Conservation (phyloP, 2,888 invertebrate species). For the Cylindroiulus punctatus region DNA sequence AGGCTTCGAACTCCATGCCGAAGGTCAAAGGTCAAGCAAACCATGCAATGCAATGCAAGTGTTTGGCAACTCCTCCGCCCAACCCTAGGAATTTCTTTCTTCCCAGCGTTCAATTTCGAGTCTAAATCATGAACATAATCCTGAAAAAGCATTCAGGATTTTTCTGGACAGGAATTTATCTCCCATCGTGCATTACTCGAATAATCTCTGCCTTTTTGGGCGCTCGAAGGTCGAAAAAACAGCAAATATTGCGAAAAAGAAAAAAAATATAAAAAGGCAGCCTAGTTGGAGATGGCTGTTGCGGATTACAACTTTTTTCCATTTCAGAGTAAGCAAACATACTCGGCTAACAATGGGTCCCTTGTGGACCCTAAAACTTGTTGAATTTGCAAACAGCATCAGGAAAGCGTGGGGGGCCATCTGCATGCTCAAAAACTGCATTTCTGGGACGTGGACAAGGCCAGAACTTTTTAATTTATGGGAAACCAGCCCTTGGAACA, state of each 20-base stretch:
- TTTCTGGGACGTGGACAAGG: neutral
- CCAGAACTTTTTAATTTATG: neutral
- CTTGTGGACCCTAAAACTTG: constrained; percentile 17
- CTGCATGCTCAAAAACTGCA: neutral
- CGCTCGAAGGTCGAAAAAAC: neutral
- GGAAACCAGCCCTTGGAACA: neutral
- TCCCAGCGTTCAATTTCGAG: neutral
- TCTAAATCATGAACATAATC: neutral
- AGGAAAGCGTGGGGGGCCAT: neutral
- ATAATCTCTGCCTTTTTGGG: neutral
- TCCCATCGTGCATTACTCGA: neutral
- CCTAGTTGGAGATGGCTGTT: neutral
- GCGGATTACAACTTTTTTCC: neutral
- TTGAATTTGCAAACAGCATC: constrained; percentile 1
- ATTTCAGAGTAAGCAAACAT: neutral
- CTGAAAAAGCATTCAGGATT: neutral
- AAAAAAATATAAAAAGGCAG: neutral
- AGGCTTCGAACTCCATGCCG: no score
- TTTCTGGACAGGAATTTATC: neutral
- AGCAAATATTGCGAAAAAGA: neutral
- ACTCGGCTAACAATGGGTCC: neutral
- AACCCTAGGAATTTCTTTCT: no score
- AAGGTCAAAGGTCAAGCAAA: no score
- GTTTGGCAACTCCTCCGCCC: no score
- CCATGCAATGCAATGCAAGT: no score